These are phyloP conservation scores for Subanguina moxae DNA, from an alignment of 1,140 invertebrate species.

Conservation along the genomic window DNA sequence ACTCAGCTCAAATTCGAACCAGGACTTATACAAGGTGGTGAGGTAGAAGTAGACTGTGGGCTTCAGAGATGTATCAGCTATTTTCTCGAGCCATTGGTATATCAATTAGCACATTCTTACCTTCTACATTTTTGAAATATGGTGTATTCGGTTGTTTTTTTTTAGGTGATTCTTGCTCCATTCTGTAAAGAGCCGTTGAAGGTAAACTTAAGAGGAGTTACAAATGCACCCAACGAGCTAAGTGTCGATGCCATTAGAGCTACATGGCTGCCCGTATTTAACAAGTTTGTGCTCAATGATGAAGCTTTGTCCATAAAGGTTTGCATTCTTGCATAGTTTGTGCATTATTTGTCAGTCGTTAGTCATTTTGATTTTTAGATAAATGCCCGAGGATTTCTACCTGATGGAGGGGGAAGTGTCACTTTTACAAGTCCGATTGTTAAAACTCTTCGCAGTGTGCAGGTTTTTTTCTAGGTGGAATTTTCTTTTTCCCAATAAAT, in stretches of 20 bases:
- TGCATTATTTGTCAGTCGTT: neutral
- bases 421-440: constrained; percentile 79
- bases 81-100: constrained; percentile 59
- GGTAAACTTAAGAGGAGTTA: constrained; percentile 78
- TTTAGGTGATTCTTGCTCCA: constrained; percentile 78
- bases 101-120: no score
- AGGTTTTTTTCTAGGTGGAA: constrained; percentile 60
- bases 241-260: constrained; percentile 56
- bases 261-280: constrained; percentile 58
- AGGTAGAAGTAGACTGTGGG: constrained; percentile 80
- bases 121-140: no score
- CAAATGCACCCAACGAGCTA: constrained; percentile 69
- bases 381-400: constrained; percentile 74
- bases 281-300: constrained; percentile 76
- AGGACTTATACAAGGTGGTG: constrained; percentile 80
- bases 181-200: constrained; percentile 87
- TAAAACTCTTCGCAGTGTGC: constrained; percentile 67
- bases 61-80: constrained; percentile 48
- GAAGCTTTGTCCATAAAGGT: constrained; percentile 82
- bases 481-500: neutral
- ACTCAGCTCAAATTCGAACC: constrained; percentile 82
- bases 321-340: constrained; percentile 3
- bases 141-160: constrained; percentile 90
- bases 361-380: constrained; percentile 56
- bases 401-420: constrained; percentile 81